Percentiles rank a stretch among this genome's conserved stretches.
phyloP scores from a whole-genome alignment of 2,888 invertebrate genomes.

The Xylophagus ater region DNA sequence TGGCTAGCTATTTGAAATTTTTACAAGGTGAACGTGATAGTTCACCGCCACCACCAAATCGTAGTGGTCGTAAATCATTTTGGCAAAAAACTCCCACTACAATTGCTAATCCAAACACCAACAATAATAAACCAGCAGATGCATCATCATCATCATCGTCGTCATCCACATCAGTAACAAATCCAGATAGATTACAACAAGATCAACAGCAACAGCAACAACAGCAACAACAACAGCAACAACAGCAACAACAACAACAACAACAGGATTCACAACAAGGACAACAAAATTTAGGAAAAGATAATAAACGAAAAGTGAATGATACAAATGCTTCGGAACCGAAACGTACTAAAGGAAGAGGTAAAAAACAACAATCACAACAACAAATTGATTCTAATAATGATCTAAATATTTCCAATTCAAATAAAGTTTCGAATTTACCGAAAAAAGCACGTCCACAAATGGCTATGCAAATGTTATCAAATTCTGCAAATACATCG shows the following conservation, averaged over 20 bases:
- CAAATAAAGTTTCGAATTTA: conserved; percentile 31
- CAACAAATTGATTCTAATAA: conserved; percentile 22
- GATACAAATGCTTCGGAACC: conserved; percentile 3
- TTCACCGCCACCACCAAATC: conserved; percentile 62
- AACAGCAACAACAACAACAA: conserved; percentile 38
- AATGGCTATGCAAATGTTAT: conserved; percentile 37
- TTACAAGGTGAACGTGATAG: conserved; percentile 71
- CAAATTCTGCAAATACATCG: too few relatives aligned
- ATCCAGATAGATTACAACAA: conserved; percentile 29
- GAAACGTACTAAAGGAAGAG: conserved; percentile 1
- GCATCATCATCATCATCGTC: conserved; percentile 2
- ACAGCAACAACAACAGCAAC: conserved; percentile 42
- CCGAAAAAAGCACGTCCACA: conserved; percentile 36
- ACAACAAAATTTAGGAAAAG: too few relatives aligned
- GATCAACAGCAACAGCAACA: conserved; percentile 37
- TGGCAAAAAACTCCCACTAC: conserved; percentile 36
- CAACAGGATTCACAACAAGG: conserved; percentile 43
- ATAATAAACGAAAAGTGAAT: conserved; percentile 12
- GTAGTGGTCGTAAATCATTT: conserved; percentile 54
- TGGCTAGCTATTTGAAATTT: conserved; percentile 80
- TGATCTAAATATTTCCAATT: conserved; percentile 37
- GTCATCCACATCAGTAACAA: not conserved
- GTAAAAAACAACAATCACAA: conserved; percentile 17
- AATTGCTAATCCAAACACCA: conserved; percentile 15
- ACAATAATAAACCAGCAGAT: not conserved